Evolutionary conservation across 2,797 vertebrate genomes (phyloP), one percentile per base, ranked within the genome.

Genomic region (Thaleichthys pacificus): DNA sequence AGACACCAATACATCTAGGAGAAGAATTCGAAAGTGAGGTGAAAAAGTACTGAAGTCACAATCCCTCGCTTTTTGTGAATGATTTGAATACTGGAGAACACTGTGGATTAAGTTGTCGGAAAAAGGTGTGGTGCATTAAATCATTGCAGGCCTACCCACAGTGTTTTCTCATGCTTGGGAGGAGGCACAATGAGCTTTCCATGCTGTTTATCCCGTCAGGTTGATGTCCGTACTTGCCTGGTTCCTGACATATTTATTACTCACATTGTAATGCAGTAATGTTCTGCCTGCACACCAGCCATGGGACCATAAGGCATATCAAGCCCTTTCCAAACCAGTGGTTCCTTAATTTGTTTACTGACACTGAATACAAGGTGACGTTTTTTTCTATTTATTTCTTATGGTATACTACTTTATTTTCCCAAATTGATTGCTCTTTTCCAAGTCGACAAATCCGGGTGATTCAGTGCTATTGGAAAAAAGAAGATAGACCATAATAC

Each of bases 51-150:
- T 68, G 58, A 73, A 82, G 82, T 86, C 81, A 88, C 80, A 82
- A 86, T 81, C 82, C 77, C 75, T 76, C 80, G 88, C 86, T 83
- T 84, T 84, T 84, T 90, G 87, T 87, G 75, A 74, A 75, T 77
- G 80, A 89, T 90, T 81, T 90, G 81, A 89, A 91, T 85, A 80
- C 80, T 1, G 9, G 84, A 82, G 76, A 86, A 86, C 76, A 35
- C 84, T 82, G 79, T 61, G 86, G 88, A 91, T 92, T 90, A 92
- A 91, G 82, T 89, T 91, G 91, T 91, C 77, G 19, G 77, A 82
- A 69, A 84, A 76, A 82, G 51, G 67, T 56, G 79, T 75, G 79
- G 4, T 56, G 80, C 84, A 87, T 89, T 90, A 90, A 91, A 90
- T 92, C 87, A 87, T 89, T 82, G 11, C 38, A 11, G 38, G 38